Conservation (phyloP, 1,140 invertebrate species). For the Helicoverpa armigera region DNA sequence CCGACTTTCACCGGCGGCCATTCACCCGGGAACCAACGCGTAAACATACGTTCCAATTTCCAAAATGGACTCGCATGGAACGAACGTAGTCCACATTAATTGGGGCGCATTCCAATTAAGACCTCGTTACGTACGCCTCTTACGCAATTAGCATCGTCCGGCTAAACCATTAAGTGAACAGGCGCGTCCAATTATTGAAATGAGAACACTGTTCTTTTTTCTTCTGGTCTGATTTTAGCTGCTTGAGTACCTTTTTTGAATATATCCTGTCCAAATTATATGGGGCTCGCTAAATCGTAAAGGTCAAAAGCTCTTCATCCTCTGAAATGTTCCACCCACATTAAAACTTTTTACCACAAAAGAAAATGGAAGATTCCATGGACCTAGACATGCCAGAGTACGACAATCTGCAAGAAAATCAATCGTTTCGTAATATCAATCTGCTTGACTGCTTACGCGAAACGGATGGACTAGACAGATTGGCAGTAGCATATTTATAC, state of each 20-base stretch:
- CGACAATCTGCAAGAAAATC: neutral
- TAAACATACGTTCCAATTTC: constrained; percentile 74
- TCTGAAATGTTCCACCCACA: neutral
- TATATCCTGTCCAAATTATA: neutral
- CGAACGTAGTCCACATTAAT: constrained; percentile 73
- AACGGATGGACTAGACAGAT: neutral
- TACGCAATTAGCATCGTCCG: constrained; percentile 76
- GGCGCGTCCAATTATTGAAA: constrained; percentile 54
- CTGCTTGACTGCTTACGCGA: neutral
- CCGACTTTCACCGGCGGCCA: constrained; percentile 80
- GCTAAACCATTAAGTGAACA: constrained; percentile 56
- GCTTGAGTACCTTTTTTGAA: neutral
- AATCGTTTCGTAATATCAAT: neutral
- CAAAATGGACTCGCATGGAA: constrained; percentile 62
- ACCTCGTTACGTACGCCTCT: constrained; percentile 78
- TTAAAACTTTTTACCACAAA: neutral
- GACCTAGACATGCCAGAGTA: neutral
- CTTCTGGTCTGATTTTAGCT: constrained; percentile 7
- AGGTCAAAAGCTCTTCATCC: neutral
- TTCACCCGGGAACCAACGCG: constrained; percentile 79
- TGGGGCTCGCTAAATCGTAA: neutral
- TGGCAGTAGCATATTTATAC: neutral
- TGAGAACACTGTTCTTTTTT: constrained; percentile 27
- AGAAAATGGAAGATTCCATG: neutral
- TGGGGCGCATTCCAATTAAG: constrained; percentile 84